A percentile compares a stretch with the other conserved stretches of the same genome.
Evolutionary conservation across 2,797 vertebrate species (phyloP).

Genomic region (Dermochelys coriacea): DNA sequence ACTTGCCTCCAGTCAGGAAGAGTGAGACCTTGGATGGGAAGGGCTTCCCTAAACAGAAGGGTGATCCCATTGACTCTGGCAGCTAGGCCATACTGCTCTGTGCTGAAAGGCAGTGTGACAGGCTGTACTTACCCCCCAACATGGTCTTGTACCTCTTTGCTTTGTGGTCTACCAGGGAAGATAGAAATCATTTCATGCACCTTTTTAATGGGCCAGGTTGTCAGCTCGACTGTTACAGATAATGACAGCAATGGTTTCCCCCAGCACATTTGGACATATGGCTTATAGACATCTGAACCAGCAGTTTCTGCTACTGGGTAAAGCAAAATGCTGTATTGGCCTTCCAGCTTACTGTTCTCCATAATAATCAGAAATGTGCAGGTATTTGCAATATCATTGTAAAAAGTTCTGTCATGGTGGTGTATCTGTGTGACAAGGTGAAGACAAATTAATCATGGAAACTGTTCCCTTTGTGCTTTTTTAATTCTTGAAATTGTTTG

Average conservation of each 20-base stretch:
- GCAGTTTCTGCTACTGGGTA: neutral
- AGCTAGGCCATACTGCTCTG: too few relatives aligned
- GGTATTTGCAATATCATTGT: neutral
- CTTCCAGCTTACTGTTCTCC: neutral
- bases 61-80: too few relatives aligned
- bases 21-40: too few relatives aligned
- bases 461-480: neutral
- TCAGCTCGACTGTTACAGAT: neutral
- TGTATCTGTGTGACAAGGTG: neutral
- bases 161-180: neutral
- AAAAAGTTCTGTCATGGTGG: rapidly evolving
- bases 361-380: neutral
- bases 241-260: neutral
- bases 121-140: too few relatives aligned
- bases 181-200: neutral
- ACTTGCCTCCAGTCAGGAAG: too few relatives aligned
- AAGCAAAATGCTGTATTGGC: neutral
- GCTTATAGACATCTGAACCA: neutral
- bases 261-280: neutral
- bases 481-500: neutral
- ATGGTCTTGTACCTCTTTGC: neutral
- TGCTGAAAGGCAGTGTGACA: too few relatives aligned
- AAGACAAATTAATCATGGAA: conserved; percentile 8
- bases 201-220: neutral
- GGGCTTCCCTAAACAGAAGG: too few relatives aligned